Conservation (phyloP, 2,797 vertebrate species). For the Prionace glauca region DNA sequence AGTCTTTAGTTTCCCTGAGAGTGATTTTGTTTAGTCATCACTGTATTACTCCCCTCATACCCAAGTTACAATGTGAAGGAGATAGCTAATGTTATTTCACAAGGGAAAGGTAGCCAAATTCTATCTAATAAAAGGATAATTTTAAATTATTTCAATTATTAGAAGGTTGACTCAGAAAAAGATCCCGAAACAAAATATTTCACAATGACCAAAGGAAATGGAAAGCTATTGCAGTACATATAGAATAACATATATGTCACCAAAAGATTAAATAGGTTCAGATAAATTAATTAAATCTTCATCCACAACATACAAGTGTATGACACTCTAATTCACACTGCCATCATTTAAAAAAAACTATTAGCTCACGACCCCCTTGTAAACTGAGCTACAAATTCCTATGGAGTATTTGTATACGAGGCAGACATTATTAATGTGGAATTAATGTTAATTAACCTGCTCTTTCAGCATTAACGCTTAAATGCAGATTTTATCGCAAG, state of each 20-base stretch:
- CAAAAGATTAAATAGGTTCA: background rate
- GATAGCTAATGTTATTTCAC: background rate
- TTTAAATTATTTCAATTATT: background rate
- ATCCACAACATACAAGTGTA: background rate
- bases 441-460: constrained; percentile 85
- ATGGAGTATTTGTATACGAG: constrained; percentile 57
- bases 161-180: background rate
- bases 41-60: background rate
- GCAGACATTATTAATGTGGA: constrained; percentile 59
- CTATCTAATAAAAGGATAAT: background rate
- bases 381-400: constrained; percentile 43
- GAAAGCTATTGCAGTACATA: constrained; percentile 7
- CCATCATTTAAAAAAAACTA: constrained; percentile 26
- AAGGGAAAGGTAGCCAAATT: background rate
- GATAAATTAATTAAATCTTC: constrained; percentile 6
- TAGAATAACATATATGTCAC: constrained; percentile 11
- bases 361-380: background rate
- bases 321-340: constrained; percentile 16
- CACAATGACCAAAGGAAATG: background rate
- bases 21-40: background rate
- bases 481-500: constrained; percentile 77
- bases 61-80: background rate
- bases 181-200: background rate
- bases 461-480: constrained; percentile 73
- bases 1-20: background rate